Evolutionary conservation across 2,888 invertebrate genomes (phyloP).

Genomic region (Lottia gigantea): DNA sequence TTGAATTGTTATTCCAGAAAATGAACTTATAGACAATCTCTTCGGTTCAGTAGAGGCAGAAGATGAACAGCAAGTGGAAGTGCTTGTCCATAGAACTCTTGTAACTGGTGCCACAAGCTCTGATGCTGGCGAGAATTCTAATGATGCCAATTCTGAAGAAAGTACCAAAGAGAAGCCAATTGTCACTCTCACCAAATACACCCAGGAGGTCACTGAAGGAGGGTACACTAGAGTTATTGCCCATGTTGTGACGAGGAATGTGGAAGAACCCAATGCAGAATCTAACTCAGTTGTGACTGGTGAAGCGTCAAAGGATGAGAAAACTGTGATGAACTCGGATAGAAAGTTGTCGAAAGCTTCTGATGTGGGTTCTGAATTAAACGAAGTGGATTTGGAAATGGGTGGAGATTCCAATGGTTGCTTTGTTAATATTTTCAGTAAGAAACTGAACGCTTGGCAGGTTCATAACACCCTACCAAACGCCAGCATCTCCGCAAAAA

Average conservation of each 20-base stretch:
- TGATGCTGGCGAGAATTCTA: constrained; percentile 15
- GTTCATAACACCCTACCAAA: constrained; percentile 24
- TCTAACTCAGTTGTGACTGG: too few species aligned
- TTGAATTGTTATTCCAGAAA: too few species aligned
- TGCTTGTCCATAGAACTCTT: constrained; percentile 32
- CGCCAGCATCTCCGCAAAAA: background rate
- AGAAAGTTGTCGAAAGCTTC: constrained; percentile 4
- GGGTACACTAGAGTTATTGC: constrained; percentile 32
- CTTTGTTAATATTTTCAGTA: constrained; percentile 49
- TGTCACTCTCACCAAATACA: constrained; percentile 27
- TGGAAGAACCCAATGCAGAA: background rate
- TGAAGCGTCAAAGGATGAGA: background rate
- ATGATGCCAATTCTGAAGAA: constrained; percentile 17
- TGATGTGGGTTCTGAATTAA: background rate
- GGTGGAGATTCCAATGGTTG: constrained; percentile 38
- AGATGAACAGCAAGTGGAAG: constrained; percentile 33
- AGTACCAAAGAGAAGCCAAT: constrained; percentile 18
- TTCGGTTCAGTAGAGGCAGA: background rate
- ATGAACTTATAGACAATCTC: too few species aligned
- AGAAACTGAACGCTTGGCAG: constrained; percentile 29
- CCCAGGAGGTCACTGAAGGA: constrained; percentile 24
- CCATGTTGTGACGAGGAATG: constrained; percentile 22
- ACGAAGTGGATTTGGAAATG: constrained; percentile 2
- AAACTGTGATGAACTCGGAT: background rate
- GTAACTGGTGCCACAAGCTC: constrained; percentile 18